Base-by-base conservation (phyloP, 2,113 vertebrate species). In the Xenopus laevis region DNA sequence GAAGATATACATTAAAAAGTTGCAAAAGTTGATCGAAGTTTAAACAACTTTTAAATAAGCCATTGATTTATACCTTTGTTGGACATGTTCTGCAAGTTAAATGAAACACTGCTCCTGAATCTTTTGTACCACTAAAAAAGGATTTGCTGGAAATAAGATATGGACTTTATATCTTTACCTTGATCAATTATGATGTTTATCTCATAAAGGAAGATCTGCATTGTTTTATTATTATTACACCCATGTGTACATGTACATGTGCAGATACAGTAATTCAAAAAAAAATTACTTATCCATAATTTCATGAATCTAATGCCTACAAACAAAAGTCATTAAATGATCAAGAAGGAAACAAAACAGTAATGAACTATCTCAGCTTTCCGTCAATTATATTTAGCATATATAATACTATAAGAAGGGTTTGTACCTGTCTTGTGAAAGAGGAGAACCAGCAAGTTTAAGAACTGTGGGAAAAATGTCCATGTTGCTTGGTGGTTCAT, bases 401-500 rank as follows among this genome's bases (percentile, higher is more conserved):
- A 13, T 13, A 57, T 15, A 23, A 15, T 21, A 50, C 3, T 17
- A 23, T 10, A 27, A 21, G 20, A 23, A 15, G 18, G 15, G 18
- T 40, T 40, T 17, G 7, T 86, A 96, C 96, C 91, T 94, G 89
- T 94, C 91, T n/a, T 81, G 84, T 0, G 93, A 92, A 23, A 92
- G 9, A 61, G 40, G 2, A 1, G 87, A 89, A 15, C 90, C 82
- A 10, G 88, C 93, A 60, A 98, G 81, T 46, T 86, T 73, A 71
- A 91, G 90, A 68, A 97, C 71, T 0, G 96, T 99, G 63, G 97
- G 93, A 79, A 90, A 98, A 10, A 99, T 76, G 23, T 99, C 97
- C 96, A 99, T 98, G 40, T 96, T 91, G 64, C 95, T 99, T 0
- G 95, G 98, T 60, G 95, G 95, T 79, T 95, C 92, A 11, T 90